These are phyloP conservation scores for Rhyacophila brunnea DNA, from an alignment of 1,140 invertebrate species.

Conservation along the genomic window DNA sequence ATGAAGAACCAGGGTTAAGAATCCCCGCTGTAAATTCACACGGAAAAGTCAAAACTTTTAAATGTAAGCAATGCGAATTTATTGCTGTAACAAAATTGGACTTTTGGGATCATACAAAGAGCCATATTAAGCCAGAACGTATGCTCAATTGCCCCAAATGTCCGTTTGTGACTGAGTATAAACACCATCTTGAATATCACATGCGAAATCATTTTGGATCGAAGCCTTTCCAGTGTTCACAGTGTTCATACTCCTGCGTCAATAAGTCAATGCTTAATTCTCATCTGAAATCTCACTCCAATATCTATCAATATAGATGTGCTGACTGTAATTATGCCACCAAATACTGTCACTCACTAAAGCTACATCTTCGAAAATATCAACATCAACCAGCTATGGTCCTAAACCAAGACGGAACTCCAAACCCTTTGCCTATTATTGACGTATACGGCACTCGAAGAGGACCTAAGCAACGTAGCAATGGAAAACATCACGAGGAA, in stretches of 20 bases:
- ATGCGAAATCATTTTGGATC: slow-evolving; percentile 91
- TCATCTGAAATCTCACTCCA: slow-evolving; percentile 97
- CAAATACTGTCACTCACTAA: slow-evolving; percentile 97
- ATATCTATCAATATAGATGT: slow-evolving; percentile 95
- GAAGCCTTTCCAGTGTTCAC: slow-evolving; percentile 94
- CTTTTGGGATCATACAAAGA: slow-evolving; percentile 89
- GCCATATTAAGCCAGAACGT: slow-evolving; percentile 92
- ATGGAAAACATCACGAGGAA: slow-evolving; percentile 36
- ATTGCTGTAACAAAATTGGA: slow-evolving; percentile 83
- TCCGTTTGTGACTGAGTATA: slow-evolving; percentile 97
- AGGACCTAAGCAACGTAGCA: slow-evolving; percentile 73
- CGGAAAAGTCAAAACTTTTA: slow-evolving; percentile 82
- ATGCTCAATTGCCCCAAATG: slow-evolving; percentile 88
- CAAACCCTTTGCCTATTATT: slow-evolving; percentile 82
- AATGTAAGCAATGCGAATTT: slow-evolving; percentile 91
- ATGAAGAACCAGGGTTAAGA: slow-evolving; percentile 64
- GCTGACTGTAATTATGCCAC: slow-evolving; percentile 94
- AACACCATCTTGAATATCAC: slow-evolving; percentile 98
- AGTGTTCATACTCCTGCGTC: slow-evolving; percentile 92
- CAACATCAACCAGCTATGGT: slow-evolving; percentile 83
- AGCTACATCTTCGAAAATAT: slow-evolving; percentile 93
- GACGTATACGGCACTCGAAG: slow-evolving; percentile 87
- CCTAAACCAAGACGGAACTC: slow-evolving; percentile 82
- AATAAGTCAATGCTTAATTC: slow-evolving; percentile 99
- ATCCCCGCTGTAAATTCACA: slow-evolving; percentile 76